Evolutionary conservation across 2,797 vertebrate genomes (phyloP), one percentile per base, ranked within the genome.

Genomic region (Propithecus deckenii): DNA sequence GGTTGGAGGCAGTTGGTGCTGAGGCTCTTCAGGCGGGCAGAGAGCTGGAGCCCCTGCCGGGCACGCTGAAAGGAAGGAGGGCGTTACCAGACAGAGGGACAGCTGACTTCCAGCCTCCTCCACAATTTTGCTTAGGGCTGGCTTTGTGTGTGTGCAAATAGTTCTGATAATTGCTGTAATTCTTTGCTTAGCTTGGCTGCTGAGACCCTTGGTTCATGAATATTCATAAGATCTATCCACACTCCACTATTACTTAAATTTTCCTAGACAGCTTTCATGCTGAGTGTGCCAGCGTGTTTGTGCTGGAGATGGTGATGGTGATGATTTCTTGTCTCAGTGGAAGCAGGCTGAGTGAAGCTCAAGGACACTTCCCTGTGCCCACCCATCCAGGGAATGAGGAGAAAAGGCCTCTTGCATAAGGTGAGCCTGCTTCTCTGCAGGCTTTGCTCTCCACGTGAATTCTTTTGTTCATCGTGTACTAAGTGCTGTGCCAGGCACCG

Each of bases 81-180:
- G 52, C 13, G 18, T 72, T 92, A 88, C 96, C 89, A 94, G 91
- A 91, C 88, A 80, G 74, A 93, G 57, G 96, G 81, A 75, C 86
- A 63, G 90, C 57, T 5, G 61, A 92, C 94, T 96, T 84, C 89
- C 92, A 97, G 92, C 78, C 83, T 96, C 89, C 96, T 67, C 32
- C 4, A 76, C 88, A 61, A 75, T 93, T 86, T 71, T 52, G 81
- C 96, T 86, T 32, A 43, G 74, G 94, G 83, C 69, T 55, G 88
- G 96, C 96, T 97, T 97, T 97, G 86, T 97, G 95, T 86, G 75
- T 78, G 85, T 96, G 97, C 96, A 96, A 96, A 95, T 97, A 95
- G 91, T 79, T 97, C 96, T 90, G 92, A 97, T 97, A 98, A 98
- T 97, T 97, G 97, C 96, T 97, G 86, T 98, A 91, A 97, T 96